A percentile compares a stretch with the other conserved stretches of the same genome.
These are phyloP conservation scores for Poecilia gillii DNA, from an alignment of 2,797 vertebrate genomes.

Conservation along the genomic window DNA sequence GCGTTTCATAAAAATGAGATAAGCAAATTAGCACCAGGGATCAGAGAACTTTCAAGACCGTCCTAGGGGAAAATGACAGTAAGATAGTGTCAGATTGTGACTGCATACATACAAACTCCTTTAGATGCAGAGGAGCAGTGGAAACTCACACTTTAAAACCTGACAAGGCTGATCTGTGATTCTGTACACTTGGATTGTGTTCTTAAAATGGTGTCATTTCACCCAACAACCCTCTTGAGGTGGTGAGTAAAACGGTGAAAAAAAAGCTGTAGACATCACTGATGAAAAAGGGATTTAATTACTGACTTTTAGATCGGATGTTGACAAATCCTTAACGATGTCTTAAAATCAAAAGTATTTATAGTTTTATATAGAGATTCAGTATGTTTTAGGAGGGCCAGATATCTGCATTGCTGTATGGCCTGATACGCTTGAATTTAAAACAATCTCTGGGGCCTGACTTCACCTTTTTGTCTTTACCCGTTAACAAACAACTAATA, in stretches of 20 bases:
- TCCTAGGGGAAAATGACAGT: constrained; percentile 6
- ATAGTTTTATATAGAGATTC: not conserved
- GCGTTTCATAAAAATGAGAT: not conserved
- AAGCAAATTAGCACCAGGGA: constrained; percentile 5
- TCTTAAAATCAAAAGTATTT: not conserved
- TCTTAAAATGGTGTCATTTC: constrained; percentile 10
- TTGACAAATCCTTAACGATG: not conserved
- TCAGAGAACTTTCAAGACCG: constrained; percentile 29
- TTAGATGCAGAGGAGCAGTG: constrained; percentile 7
- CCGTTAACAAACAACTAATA: not conserved
- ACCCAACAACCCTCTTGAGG: not conserved
- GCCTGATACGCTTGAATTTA: not conserved
- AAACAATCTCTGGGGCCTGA: not conserved
- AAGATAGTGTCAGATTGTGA: constrained; percentile 49
- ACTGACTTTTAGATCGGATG: not conserved
- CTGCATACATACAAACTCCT: constrained; percentile 1
- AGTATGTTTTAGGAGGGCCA: not conserved
- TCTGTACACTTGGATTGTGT: not conserved
- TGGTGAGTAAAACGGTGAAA: not conserved
- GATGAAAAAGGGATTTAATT: not conserved
- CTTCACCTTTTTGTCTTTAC: not conserved
- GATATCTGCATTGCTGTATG: not conserved
- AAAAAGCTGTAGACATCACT: not conserved
- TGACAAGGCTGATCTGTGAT: constrained; percentile 4
- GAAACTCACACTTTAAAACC: constrained; percentile 10